Evolutionary conservation across 2,113 vertebrate genomes (phyloP).

Genomic region (Lipophrys pholis): DNA sequence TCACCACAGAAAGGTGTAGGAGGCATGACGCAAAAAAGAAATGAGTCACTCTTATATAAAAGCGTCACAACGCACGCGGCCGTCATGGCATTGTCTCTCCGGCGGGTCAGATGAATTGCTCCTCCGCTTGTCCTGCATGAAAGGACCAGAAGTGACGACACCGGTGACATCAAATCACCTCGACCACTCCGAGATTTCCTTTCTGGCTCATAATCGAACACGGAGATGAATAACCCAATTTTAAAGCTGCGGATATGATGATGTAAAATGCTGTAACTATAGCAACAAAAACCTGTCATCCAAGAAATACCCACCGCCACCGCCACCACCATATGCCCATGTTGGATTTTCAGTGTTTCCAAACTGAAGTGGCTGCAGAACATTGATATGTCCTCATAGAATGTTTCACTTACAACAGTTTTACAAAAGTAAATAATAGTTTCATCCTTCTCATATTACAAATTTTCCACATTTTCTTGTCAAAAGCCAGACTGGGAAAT

Average conservation of each 20-base stretch:
- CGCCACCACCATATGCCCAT: slow-evolving; percentile 19
- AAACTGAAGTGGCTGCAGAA: neutral
- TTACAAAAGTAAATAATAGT: too few species aligned
- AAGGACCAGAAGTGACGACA: slow-evolving; percentile 6
- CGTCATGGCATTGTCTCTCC: slow-evolving; percentile 50
- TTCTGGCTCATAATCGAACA: slow-evolving; percentile 8
- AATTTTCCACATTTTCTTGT: too few species aligned
- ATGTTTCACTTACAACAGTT: too few species aligned
- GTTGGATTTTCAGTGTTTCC: slow-evolving; percentile 29
- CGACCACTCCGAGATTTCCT: neutral
- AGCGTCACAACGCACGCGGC: slow-evolving; percentile 40
- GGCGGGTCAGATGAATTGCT: slow-evolving; percentile 51
- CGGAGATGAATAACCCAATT: slow-evolving; percentile 1
- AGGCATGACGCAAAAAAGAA: slow-evolving; percentile 68
- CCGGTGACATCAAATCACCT: neutral
- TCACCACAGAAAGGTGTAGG: slow-evolving; percentile 56
- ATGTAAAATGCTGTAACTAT: slow-evolving; percentile 64
- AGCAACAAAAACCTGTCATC: slow-evolving; percentile 59
- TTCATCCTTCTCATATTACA: too few species aligned
- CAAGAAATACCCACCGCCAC: slow-evolving; percentile 9
- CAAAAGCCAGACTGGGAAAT: too few species aligned
- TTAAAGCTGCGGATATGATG: slow-evolving; percentile 34
- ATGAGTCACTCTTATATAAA: slow-evolving; percentile 74
- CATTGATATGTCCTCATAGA: too few species aligned
- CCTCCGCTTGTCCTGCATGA: neutral